Evolutionary conservation across 2,797 vertebrate genomes (phyloP).

Genomic region (Arrhamphus sclerolepis): DNA sequence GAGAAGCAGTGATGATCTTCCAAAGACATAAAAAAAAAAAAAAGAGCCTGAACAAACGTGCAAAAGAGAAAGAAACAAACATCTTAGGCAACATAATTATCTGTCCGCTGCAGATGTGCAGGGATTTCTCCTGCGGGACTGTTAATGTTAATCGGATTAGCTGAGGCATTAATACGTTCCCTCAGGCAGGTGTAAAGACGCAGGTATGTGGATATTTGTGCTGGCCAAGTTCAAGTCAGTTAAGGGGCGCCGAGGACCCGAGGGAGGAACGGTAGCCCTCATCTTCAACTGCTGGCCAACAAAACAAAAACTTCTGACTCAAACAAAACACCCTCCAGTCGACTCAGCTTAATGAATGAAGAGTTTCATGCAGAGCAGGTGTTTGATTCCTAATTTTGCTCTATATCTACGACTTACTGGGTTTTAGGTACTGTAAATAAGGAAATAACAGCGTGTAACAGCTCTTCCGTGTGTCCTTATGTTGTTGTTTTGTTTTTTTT

Average conservation of each 20-base stretch:
- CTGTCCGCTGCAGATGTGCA: constrained; percentile 79
- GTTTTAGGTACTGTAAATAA: constrained; percentile 5
- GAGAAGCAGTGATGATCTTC: constrained; percentile 43
- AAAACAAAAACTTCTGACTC: constrained; percentile 36
- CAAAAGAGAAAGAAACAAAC: constrained; percentile 61
- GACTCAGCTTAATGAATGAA: constrained; percentile 40
- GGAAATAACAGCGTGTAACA: too few species aligned
- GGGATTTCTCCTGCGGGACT: constrained; percentile 76
- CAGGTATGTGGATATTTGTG: constrained; percentile 70
- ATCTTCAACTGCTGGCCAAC: constrained; percentile 36
- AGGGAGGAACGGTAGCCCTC: constrained; percentile 43
- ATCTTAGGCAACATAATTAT: constrained; percentile 80
- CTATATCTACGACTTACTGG: too few species aligned
- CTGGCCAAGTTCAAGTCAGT: constrained; percentile 67
- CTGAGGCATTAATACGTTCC: constrained; percentile 77
- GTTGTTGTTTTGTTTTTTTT: background rate
- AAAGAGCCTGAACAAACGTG: constrained; percentile 35
- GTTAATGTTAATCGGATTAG: constrained; percentile 84
- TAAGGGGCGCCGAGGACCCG: constrained; percentile 49
- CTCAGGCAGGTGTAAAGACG: constrained; percentile 61
- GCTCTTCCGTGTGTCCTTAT: too few species aligned
- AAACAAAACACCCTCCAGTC: constrained; percentile 19
- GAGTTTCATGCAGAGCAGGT: constrained; percentile 10
- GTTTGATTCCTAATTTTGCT: background rate
- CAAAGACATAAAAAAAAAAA: constrained; percentile 58